Evolutionary conservation across 1,140 invertebrate genomes (phyloP), one percentile per base, ranked within the genome.

Genomic region (Papilio xuthus): DNA sequence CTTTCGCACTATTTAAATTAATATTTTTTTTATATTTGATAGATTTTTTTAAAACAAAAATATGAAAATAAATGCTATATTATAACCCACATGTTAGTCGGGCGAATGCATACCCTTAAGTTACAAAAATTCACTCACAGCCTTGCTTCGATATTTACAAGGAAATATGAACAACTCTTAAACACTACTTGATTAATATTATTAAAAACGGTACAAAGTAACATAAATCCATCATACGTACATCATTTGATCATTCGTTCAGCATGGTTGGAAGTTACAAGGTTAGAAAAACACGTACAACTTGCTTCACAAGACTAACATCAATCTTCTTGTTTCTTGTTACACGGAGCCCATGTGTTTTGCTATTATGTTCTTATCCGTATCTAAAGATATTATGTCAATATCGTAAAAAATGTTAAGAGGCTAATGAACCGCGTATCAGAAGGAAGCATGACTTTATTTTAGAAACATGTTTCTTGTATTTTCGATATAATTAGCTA

Each of bases 261-360:
- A 67, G 60, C 23, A 67, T 67, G 26, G 26, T 41, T 44, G 23
- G 41, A 73, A 42, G 41, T 28, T 47, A 73, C 20, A 42, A 23
- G 12, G 71, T 44, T 26, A 72, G 42, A 78, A 67, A 76, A 77
- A 78, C 77, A 41, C 70, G 12, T 79, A 79, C 69, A 53, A 72
- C 53, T 26, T 37, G 74, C 53, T 23, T 20, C 18, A 67, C 20
- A 20, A 23, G 41, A 71, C 37, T 44, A 44, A 56, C 77, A 81
- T 78, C 77, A 60, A 81, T 78, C 77, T 78, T 28, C 20, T 41
- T 72, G 41, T 79, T 79, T 60, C 74, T 79, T 79, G 71, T 42
- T 15, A 47, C 42, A 47, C 23, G 32, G 18, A 47, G 71, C 42
- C 20, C n/a, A 26, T 73, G 41, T 73, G 20, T 73, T 73, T 73